Evolutionary conservation across 2,797 vertebrate species (phyloP).

Genomic region (Lateolabrax maculatus): DNA sequence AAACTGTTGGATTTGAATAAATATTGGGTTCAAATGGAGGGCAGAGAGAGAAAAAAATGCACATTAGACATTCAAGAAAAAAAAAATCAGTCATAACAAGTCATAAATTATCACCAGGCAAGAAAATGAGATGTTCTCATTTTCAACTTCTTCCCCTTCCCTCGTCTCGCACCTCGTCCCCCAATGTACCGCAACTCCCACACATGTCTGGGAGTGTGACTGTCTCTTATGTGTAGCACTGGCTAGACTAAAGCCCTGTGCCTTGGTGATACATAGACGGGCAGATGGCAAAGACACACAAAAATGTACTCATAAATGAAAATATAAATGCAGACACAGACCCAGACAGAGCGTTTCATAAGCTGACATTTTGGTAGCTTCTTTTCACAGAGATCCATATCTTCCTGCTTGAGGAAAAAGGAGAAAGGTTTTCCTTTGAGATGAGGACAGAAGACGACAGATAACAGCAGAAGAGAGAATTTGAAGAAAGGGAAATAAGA

Average conservation of each 20-base stretch:
- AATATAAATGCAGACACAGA: conserved; percentile 47
- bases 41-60: not conserved
- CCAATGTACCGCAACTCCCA: conserved; percentile 61
- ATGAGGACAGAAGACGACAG: not conserved
- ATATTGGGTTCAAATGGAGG: not conserved
- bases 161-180: conserved; percentile 71
- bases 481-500: not conserved
- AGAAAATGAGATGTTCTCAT: conserved; percentile 57
- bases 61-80: conserved; percentile 10
- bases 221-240: conserved; percentile 42
- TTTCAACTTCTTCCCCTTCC: conserved; percentile 33
- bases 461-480: not conserved
- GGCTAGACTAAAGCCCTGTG: conserved; percentile 56
- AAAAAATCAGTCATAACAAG: conserved; percentile 41
- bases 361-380: conserved; percentile 3
- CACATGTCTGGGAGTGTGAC: conserved; percentile 70
- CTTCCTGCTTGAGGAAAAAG: not conserved
- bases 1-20: conserved; percentile 5
- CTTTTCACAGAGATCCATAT: conserved; percentile 28
- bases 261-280: conserved; percentile 60
- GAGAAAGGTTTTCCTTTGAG: not conserved
- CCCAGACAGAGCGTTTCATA: conserved; percentile 41
- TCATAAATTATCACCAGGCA: conserved; percentile 55
- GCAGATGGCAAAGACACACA: conserved; percentile 59
- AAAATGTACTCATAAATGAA: conserved; percentile 43